Conservation (phyloP, 1,140 invertebrate species). For the Drosophila sucinea region DNA sequence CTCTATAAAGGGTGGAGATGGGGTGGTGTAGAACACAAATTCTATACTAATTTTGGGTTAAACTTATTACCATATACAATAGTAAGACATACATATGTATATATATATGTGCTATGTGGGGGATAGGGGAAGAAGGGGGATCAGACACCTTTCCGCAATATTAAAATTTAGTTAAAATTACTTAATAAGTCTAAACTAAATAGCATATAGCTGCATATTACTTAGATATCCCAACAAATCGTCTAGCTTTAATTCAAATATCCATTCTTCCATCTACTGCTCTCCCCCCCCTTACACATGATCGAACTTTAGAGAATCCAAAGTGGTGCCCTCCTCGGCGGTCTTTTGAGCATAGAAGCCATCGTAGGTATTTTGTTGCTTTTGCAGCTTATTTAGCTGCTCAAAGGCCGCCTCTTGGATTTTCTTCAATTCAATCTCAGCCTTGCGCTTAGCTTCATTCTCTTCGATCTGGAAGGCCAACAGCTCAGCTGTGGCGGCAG, state of each 20-base stretch:
- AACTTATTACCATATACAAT: conserved; percentile 12
- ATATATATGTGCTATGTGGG: conserved; percentile 1
- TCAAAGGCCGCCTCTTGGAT: conserved; percentile 75
- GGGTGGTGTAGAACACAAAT: not conserved
- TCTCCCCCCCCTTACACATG: conserved; percentile 49
- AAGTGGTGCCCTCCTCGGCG: conserved; percentile 47
- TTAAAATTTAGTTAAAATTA: conserved; percentile 11
- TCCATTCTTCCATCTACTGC: not conserved
- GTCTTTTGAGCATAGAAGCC: conserved; percentile 66
- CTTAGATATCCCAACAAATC: conserved; percentile 19
- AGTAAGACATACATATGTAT: not conserved
- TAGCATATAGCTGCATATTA: conserved; percentile 10
- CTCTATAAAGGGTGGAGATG: not conserved
- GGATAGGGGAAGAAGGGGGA: not conserved
- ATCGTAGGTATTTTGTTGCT: conserved; percentile 66
- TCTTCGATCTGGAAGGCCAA: conserved; percentile 69
- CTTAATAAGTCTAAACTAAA: conserved; percentile 10
- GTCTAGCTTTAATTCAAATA: conserved; percentile 21
- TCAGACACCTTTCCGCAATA: not conserved
- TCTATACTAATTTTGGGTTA: not conserved
- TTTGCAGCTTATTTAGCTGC: conserved; percentile 69
- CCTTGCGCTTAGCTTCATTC: conserved; percentile 70
- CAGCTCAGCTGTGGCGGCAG: conserved; percentile 68
- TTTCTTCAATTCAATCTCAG: conserved; percentile 65
- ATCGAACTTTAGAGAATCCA: conserved; percentile 60